phyloP scores from a whole-genome alignment of 2,888 invertebrate species.

The Macrophya alboannulata region DNA sequence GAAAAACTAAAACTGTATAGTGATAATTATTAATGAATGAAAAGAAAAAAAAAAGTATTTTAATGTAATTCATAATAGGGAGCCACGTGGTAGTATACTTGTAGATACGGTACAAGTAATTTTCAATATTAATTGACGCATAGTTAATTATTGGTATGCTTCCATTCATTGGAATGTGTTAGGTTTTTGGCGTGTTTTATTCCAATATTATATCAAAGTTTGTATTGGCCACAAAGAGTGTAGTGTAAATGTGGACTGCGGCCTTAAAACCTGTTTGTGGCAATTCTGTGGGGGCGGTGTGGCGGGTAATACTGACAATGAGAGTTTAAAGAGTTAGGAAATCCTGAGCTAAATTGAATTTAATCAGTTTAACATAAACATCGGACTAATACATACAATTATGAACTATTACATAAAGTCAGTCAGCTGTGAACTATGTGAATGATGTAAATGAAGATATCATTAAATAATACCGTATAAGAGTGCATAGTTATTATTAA shows the following conservation, averaged over 20 bases:
- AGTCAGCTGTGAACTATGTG: slow-evolving; percentile 65
- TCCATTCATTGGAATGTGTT: slow-evolving; percentile 60
- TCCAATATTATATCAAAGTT: slow-evolving; percentile 58
- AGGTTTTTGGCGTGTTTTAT: slow-evolving; percentile 51
- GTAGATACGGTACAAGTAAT: slow-evolving; percentile 58
- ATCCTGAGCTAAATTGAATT: slow-evolving; percentile 18
- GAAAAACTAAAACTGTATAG: not conserved
- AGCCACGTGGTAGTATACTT: slow-evolving; percentile 63
- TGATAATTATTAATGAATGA: not conserved
- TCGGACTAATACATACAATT: slow-evolving; percentile 52
- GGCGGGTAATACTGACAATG: slow-evolving; percentile 54
- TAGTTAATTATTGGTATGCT: slow-evolving; percentile 54
- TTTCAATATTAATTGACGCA: slow-evolving; percentile 62
- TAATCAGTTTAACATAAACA: not conserved
- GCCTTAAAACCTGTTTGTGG: slow-evolving; percentile 69
- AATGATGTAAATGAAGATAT: slow-evolving; percentile 70
- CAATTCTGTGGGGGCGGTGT: slow-evolving; percentile 57
- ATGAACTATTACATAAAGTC: slow-evolving; percentile 55
- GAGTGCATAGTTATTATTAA: slow-evolving; percentile 62
- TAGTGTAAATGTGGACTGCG: slow-evolving; percentile 67
- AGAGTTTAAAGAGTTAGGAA: slow-evolving; percentile 20
- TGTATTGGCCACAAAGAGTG: slow-evolving; percentile 63
- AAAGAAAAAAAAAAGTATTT: slow-evolving; percentile 17
- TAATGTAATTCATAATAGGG: slow-evolving; percentile 62
- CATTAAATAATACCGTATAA: slow-evolving; percentile 68